Conservation (phyloP, 2,797 vertebrate genomes). For the Megalops cyprinoides region DNA sequence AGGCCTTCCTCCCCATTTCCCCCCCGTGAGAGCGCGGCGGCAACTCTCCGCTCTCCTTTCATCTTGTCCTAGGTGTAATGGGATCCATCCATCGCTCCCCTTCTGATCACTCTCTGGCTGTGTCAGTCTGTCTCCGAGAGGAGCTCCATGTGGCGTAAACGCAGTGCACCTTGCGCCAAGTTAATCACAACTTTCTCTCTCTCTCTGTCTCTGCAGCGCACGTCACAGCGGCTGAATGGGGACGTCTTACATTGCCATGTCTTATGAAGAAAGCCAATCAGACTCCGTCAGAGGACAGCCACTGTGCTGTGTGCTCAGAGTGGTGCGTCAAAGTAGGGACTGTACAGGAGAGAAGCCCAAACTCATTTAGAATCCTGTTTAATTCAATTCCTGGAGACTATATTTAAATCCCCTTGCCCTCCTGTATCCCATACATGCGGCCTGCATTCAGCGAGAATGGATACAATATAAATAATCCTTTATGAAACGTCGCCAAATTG, state of each 20-base stretch:
- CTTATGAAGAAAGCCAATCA: slow-evolving; percentile 11
- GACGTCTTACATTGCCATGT: no score
- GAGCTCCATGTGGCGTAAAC: neutral
- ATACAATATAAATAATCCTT: slow-evolving; percentile 45
- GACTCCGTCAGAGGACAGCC: slow-evolving; percentile 1
- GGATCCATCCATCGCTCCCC: slow-evolving; percentile 58
- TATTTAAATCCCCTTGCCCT: slow-evolving; percentile 41
- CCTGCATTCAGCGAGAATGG: slow-evolving; percentile 29
- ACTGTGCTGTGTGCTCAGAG: neutral
- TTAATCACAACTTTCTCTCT: neutral
- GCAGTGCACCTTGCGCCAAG: neutral
- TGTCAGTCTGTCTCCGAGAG: slow-evolving; percentile 66
- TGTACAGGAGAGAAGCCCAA: slow-evolving; percentile 10
- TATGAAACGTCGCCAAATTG: slow-evolving; percentile 41
- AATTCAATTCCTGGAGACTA: slow-evolving; percentile 30
- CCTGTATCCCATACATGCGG: slow-evolving; percentile 39
- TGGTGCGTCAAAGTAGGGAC: slow-evolving; percentile 18
- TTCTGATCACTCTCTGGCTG: slow-evolving; percentile 63
- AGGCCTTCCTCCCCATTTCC: no score
- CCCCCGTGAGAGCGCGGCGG: no score
- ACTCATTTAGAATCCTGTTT: slow-evolving; percentile 34
- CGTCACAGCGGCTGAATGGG: no score
- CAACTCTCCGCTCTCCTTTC: slow-evolving; percentile 66
- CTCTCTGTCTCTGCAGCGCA: no score
- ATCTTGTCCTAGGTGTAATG: slow-evolving; percentile 71